Conservation (phyloP, 35 echinoderm and acorn worm species). For the Ophioderma brevispina region DNA sequence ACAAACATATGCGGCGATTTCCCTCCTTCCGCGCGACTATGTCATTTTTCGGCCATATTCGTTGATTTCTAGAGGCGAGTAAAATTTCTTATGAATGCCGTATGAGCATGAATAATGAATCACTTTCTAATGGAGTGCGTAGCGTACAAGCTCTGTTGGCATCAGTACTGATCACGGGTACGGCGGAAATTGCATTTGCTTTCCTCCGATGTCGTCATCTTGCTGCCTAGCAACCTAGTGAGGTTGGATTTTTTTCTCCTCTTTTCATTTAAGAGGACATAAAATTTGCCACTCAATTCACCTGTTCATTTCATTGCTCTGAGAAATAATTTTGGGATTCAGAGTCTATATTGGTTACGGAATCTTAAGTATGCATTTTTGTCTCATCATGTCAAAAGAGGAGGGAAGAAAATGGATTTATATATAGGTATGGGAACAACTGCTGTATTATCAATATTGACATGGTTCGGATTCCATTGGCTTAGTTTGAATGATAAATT, state of each 20-base stretch:
- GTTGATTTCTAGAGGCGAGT: not conserved
- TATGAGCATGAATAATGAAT: conserved; percentile 6
- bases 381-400: too few species aligned
- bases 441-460: too few species aligned
- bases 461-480: too few species aligned
- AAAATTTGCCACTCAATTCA: not conserved
- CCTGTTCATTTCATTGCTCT: not conserved
- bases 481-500: too few species aligned
- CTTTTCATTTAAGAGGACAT: not conserved
- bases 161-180: not conserved
- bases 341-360: not conserved
- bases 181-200: conserved; percentile 5
- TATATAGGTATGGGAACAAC: too few species aligned
- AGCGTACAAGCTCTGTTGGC: not conserved
- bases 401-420: too few species aligned
- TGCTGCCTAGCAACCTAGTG: not conserved
- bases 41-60: conserved; percentile 9
- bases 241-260: not conserved
- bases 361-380: not conserved
- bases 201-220: not conserved
- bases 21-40: not conserved
- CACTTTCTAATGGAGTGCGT: not conserved
- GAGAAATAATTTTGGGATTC: not conserved
- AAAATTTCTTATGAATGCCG: not conserved
- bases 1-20: not conserved